Conservation (phyloP, 1,140 invertebrate species). For the Cheumatopsyche charites region DNA sequence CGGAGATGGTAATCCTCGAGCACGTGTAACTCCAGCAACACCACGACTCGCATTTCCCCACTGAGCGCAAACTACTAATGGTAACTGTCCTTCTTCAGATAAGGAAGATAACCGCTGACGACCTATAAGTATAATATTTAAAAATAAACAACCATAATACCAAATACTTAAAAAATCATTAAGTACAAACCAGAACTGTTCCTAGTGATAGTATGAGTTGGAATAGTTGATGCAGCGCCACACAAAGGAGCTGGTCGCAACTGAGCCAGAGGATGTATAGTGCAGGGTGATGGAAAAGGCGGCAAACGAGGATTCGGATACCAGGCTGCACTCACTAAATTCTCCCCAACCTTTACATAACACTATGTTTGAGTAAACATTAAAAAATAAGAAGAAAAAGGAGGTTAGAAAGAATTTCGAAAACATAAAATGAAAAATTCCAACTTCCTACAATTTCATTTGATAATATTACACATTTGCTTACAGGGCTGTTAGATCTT, state of each 20-base stretch:
- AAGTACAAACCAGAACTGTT: conserved; percentile 54
- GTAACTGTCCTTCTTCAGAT: conserved; percentile 69
- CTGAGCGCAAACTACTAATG: conserved; percentile 73
- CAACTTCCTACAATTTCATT: not conserved
- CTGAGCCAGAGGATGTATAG: conserved; percentile 81
- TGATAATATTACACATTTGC: conserved; percentile 26
- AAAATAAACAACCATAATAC: not conserved
- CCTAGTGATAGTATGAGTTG: conserved; percentile 63
- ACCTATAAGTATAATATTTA: conserved; percentile 51
- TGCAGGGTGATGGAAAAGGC: conserved; percentile 84
- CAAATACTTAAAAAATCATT: not conserved
- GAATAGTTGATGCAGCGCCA: conserved; percentile 53
- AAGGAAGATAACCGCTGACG: conserved; percentile 71
- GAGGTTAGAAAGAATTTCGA: too few relatives aligned
- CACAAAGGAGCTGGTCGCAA: conserved; percentile 76
- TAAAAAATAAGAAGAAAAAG: conserved; percentile 11
- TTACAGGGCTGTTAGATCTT: conserved; percentile 73
- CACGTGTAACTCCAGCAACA: conserved; percentile 36
- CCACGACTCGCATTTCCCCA: conserved; percentile 50
- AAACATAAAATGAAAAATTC: not conserved
- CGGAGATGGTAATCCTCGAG: conserved; percentile 49
- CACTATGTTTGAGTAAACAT: not conserved
- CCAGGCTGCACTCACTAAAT: conserved; percentile 64
- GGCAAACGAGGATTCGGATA: conserved; percentile 88
- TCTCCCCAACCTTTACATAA: conserved; percentile 52